Evolutionary conservation across 2,797 vertebrate genomes (phyloP).

Genomic region (Netta rufina): DNA sequence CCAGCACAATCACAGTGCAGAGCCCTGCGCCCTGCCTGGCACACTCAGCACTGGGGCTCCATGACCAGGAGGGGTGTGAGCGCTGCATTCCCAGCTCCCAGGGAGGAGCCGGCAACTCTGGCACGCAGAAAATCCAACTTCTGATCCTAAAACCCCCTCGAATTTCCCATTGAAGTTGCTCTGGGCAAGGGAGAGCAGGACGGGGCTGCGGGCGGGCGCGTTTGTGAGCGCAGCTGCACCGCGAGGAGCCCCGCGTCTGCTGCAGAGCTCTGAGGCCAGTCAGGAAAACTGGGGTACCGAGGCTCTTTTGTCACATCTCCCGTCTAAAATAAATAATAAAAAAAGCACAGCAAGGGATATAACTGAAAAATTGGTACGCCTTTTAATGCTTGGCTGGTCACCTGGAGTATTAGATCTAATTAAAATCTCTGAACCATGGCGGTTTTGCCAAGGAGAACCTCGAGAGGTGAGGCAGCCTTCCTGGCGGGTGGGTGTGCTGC

Average conservation of each 20-base stretch:
- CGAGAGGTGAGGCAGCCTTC: not conserved
- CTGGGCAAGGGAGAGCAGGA: not conserved
- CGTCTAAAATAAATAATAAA: constrained; percentile 44
- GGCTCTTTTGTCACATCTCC: not conserved
- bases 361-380: not conserved
- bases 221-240: not conserved
- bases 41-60: rapidly evolving
- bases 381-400: constrained; percentile 37
- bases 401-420: constrained; percentile 48
- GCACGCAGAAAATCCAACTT: not conserved
- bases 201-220: not conserved
- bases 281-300: not conserved
- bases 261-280: not conserved
- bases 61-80: rapidly evolving
- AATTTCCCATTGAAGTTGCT: not conserved
- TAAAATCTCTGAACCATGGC: constrained; percentile 54
- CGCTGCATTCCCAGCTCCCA: not conserved
- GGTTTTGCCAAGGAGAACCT: constrained; percentile 26
- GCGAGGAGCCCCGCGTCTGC: not conserved
- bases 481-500: not conserved
- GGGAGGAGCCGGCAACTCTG: not conserved
- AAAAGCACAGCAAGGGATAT: not conserved
- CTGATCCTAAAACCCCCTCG: not conserved
- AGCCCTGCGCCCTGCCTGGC: not conserved
- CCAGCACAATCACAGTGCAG: rapidly evolving